Evolutionary conservation across 2,888 invertebrate species (phyloP).

Genomic region (Dexiosoma caninum): DNA sequence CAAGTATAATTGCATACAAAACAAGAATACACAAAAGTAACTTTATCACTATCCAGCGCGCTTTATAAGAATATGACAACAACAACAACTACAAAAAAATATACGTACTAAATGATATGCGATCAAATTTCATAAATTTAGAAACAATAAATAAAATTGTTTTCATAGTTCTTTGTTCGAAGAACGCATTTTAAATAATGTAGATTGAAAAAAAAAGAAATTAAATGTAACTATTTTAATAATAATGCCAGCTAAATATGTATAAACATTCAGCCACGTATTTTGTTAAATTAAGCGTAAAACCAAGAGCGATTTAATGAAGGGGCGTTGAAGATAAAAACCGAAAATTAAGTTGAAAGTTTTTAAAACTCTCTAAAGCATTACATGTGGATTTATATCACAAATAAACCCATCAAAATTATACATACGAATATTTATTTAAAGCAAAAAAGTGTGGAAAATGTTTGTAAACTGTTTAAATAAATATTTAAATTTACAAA

Average conservation of each 20-base stretch:
- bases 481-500: neutral
- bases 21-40: too few species aligned
- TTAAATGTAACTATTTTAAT: neutral
- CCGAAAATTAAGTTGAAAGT: neutral
- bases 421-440: too few species aligned
- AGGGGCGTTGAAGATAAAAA: neutral
- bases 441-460: too few species aligned
- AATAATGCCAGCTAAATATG: neutral
- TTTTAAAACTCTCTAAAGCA: neutral
- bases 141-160: neutral
- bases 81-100: neutral
- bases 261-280: neutral
- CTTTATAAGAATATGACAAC: neutral
- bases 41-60: neutral
- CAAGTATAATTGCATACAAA: too few species aligned
- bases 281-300: conserved; percentile 41
- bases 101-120: neutral
- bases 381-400: neutral
- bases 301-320: conserved; percentile 10
- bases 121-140: neutral
- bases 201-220: neutral
- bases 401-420: conserved; percentile 15
- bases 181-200: neutral
- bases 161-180: conserved; percentile 4
- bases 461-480: neutral